phyloP scores from a whole-genome alignment of 1,140 invertebrate genomes.

The Cotesia typhae region DNA sequence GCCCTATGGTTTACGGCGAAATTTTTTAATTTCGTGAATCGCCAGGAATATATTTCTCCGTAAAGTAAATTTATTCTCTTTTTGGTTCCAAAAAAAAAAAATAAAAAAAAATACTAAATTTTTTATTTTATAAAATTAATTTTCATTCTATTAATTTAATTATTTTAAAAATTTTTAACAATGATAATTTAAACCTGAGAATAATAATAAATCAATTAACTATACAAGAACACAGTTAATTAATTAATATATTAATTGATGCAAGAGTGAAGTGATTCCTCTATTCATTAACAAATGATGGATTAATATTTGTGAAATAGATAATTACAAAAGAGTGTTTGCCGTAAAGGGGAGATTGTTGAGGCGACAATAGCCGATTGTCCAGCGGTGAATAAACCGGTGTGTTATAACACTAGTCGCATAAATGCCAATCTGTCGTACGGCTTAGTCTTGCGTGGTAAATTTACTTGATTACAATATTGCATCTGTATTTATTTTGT shows the following conservation, averaged over 20 bases:
- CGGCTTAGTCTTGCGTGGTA: conserved; percentile 43
- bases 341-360: conserved; percentile 1
- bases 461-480: conserved; percentile 58
- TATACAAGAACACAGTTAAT: no score
- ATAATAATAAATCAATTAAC: no score
- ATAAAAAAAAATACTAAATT: conserved; percentile 6
- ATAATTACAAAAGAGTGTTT: background rate
- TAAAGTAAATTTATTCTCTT: background rate
- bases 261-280: background rate
- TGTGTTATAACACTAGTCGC: conserved; percentile 45
- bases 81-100: conserved; percentile 19
- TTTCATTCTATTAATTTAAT: no score
- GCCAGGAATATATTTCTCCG: conserved; percentile 49
- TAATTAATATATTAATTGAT: no score
- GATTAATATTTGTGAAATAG: background rate
- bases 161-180: no score
- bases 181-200: no score
- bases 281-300: no score
- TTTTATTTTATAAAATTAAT: background rate
- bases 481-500: conserved; percentile 43
- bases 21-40: conserved; percentile 49
- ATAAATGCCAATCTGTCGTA: conserved; percentile 58
- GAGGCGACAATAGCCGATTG: conserved; percentile 51
- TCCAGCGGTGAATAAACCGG: conserved; percentile 52
- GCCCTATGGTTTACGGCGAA: conserved; percentile 53